Evolutionary conservation across 1,140 invertebrate genomes (phyloP), one percentile per base, ranked within the genome.

Genomic region (Magallana angulata): DNA sequence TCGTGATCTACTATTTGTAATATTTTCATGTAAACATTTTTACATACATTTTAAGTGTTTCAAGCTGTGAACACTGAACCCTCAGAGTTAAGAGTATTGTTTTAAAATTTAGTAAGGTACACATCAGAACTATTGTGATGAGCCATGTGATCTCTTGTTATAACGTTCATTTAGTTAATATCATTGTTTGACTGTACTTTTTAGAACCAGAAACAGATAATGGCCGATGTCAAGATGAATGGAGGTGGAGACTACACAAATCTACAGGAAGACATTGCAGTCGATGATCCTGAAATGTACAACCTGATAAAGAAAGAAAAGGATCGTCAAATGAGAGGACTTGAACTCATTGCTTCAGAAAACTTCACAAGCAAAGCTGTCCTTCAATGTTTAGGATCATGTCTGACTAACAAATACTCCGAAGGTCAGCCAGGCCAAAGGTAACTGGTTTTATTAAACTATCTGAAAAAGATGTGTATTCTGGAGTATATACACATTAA

Each of bases 321-420:
- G 93, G 93, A 96, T 56, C 96, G 99, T 0, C 99, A 99, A 95
- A 82, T 90, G 60, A 95, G 95, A 92, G 98, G 99, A 1, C 95
- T 99, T 57, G 99, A 99, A 95, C 96, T 95, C 85, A 95, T 95
- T 88, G 95, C 94, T 7, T 95, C 94, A 24, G 94, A 96, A 89
- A 99, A 99, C 95, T 99, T 99, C 94, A 99, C 99, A 58, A 98
- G 98, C 14, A 94, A 97, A 60, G 96, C 98, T 85, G 98, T 99
- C 6, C 95, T 98, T 24, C 98, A 99, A 93, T 97, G 97, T 91
- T 95, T 99, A 2, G 96, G 98, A 90, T 98, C 98, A 48, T 99
- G 98, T 95, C 95, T 99, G 64, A 97, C 98, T 91, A 99, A 99
- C 95, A 99, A 99, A 96, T 99, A 99, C 95, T 99, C 98, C 0